Base-by-base conservation (phyloP, 1,140 invertebrate genomes). In the Apis laboriosa region DNA sequence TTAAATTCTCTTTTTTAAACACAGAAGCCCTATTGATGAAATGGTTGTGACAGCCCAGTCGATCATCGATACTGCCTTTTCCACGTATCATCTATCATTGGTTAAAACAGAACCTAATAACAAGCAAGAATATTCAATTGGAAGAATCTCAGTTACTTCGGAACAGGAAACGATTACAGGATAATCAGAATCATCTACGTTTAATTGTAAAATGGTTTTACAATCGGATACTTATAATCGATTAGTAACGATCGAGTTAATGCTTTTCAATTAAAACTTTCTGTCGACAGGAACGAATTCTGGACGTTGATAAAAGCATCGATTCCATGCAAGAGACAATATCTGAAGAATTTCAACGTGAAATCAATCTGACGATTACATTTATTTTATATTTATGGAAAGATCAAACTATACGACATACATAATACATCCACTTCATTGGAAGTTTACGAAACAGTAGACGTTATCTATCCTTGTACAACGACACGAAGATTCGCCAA, bases 211-310 rank as follows among this genome's bases (percentile, higher is more conserved):
- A 76, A 82, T 77, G 60, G 77, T 67, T 82, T 68, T 9, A 13
- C 34, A 17, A n/a, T 1, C 28, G 68, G 51, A 58, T 13, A 19
- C 73, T 67, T 63, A 64, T 12, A 67, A 80, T 80, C 78, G 78
- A 80, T 80, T 80, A 53, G 70, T 66, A 56, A 81, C 34, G 72
- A 77, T 77, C 74, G 74, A 43, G 49, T 43, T 51, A 55, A 17
- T 56, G 53, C 80, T 77, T 77, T 76, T 67, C 72, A 76, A 81
- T 81, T 81, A 81, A 81, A 81, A 76, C 34, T 81, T 80, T 73
- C 64, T 73, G 43, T 28, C 58, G 15, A 19, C 53, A 5, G 11
- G 11, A 17, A 55, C 43, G 21, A 19, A n/a, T 15, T 55, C 51
- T 55, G 70, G 28, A 43, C 24, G 51, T 12, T 9, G 63, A 34